Evolutionary conservation across 2,888 invertebrate species (phyloP).

Genomic region (Volucella inflata): DNA sequence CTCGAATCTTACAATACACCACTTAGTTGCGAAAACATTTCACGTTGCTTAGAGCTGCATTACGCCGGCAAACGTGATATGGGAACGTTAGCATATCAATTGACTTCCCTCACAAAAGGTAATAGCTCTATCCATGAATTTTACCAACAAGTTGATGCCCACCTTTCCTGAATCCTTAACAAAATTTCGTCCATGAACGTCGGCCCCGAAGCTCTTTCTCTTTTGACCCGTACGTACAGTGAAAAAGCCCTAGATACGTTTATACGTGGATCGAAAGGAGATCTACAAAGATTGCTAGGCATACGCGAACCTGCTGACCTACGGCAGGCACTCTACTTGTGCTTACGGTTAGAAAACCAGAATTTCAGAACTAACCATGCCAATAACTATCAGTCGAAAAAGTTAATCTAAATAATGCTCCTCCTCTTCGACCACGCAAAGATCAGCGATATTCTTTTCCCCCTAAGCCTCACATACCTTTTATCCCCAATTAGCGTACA

Average conservation of each 20-base stretch:
- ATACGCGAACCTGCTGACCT: neutral
- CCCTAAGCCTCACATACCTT: too few relatives aligned
- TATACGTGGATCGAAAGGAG: neutral
- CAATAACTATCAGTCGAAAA: too few relatives aligned
- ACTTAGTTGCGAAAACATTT: neutral
- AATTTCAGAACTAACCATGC: neutral
- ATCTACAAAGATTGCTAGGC: neutral
- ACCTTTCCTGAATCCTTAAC: constrained; percentile 1
- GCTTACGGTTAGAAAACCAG: neutral
- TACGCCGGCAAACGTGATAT: neutral
- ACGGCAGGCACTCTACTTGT: neutral
- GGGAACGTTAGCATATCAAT: neutral
- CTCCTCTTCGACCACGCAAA: too few relatives aligned
- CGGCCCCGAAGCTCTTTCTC: neutral
- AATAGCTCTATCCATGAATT: neutral
- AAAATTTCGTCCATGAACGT: constrained; percentile 13
- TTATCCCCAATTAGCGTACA: too few relatives aligned
- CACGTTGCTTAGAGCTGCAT: neutral
- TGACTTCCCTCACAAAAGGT: neutral
- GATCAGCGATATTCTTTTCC: too few relatives aligned
- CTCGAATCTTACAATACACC: neutral
- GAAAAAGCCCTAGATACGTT: constrained; percentile 8
- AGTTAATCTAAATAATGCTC: too few relatives aligned
- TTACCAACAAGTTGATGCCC: constrained; percentile 9
- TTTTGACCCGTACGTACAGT: constrained; percentile 3